phyloP scores from a whole-genome alignment of 2,888 invertebrate species.

The Tinea trinotella region DNA sequence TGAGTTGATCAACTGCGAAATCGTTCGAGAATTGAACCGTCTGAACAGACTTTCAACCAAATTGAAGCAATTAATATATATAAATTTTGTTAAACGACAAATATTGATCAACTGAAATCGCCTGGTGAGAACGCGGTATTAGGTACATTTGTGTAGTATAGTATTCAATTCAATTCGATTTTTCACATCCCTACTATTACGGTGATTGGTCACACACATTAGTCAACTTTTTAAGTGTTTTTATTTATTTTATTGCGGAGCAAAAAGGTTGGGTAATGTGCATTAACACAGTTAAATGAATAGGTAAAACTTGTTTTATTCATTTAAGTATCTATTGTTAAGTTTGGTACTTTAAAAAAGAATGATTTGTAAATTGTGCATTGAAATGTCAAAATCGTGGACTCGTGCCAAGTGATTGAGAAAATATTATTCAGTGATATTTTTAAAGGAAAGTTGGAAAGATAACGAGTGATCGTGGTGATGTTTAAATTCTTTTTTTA shows the following conservation, averaged over 20 bases:
- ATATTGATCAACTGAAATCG: too few relatives aligned
- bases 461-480: background rate
- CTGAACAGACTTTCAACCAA: too few relatives aligned
- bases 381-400: conserved; percentile 66
- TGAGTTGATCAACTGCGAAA: too few relatives aligned
- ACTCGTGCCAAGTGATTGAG: conserved; percentile 47
- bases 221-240: background rate
- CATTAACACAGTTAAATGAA: background rate
- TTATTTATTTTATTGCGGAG: background rate
- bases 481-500: background rate
- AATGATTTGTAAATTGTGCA: conserved; percentile 1
- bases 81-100: too few relatives aligned
- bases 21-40: too few relatives aligned
- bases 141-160: too few relatives aligned
- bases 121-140: too few relatives aligned
- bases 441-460: conserved; percentile 3
- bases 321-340: background rate
- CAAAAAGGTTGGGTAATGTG: background rate
- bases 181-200: background rate
- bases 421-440: conserved; percentile 15
- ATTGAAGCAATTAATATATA: too few relatives aligned
- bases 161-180: background rate
- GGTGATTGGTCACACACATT: background rate
- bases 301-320: background rate
- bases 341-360: background rate